A percentile compares a stretch with the other conserved stretches of the same genome.
These are phyloP conservation scores for Cyprinodon tularosa DNA, from an alignment of 2,113 vertebrate species.

Conservation along the genomic window DNA sequence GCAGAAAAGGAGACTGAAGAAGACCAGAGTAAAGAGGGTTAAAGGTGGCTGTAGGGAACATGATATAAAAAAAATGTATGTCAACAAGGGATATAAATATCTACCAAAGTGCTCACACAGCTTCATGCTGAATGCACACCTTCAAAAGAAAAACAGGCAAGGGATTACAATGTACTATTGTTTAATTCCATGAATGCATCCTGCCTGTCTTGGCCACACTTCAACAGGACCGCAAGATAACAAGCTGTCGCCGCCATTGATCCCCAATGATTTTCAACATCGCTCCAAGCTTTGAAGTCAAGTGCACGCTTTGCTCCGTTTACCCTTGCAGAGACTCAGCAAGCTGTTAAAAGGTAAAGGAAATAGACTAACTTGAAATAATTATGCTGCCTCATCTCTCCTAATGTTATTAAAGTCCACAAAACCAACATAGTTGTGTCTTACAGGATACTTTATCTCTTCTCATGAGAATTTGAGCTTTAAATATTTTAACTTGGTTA, in stretches of 20 bases:
- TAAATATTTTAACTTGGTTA: not conserved
- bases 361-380: conserved; percentile 45
- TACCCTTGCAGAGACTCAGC: conserved; percentile 27
- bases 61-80: conserved; percentile 65
- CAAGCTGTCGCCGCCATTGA: conserved; percentile 21
- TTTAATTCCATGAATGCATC: conserved; percentile 43
- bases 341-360: conserved; percentile 17
- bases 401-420: conserved; percentile 50
- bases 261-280: conserved; percentile 24
- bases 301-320: conserved; percentile 10
- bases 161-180: conserved; percentile 59
- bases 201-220: conserved; percentile 31
- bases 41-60: conserved; percentile 58
- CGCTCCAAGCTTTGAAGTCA: conserved; percentile 51
- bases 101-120: conserved; percentile 27
- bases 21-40: conserved; percentile 24
- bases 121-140: conserved; percentile 33
- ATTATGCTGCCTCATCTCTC: conserved; percentile 53
- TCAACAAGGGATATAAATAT: conserved; percentile 75
- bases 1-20: conserved; percentile 9
- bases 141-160: conserved; percentile 51
- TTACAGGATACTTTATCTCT: conserved; percentile 11
- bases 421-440: conserved; percentile 37
- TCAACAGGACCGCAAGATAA: conserved; percentile 36
- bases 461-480: conserved; percentile 1